These are phyloP conservation scores for Petrocephalus sullivani DNA, from an alignment of 2,797 vertebrate genomes.

Conservation along the genomic window DNA sequence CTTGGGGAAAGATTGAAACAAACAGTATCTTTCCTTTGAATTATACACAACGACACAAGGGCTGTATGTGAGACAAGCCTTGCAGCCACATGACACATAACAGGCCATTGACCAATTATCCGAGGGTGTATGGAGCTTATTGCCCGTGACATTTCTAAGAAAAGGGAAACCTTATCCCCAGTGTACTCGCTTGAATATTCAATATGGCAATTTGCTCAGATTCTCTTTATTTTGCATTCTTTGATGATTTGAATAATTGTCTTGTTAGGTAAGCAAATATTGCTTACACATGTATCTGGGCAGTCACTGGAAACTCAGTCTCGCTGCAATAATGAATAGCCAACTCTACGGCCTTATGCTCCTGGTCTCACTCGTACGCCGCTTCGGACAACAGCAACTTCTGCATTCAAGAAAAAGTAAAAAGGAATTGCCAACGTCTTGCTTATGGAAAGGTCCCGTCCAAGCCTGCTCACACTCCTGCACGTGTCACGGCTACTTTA, in stretches of 20 bases:
- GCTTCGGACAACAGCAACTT: background rate
- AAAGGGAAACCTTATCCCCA: background rate
- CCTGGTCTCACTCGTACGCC: background rate
- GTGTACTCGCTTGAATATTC: background rate
- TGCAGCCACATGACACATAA: conserved; percentile 27
- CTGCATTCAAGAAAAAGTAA: background rate
- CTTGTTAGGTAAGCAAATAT: background rate
- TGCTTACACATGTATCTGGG: background rate
- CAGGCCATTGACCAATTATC: conserved; percentile 9
- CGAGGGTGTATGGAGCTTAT: background rate
- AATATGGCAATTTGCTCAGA: background rate
- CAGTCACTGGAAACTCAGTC: background rate
- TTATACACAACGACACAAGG: background rate
- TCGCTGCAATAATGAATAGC: background rate
- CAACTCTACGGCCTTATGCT: background rate
- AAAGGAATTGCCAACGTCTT: background rate
- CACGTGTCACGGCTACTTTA: background rate
- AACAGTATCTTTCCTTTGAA: background rate
- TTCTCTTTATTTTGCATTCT: background rate
- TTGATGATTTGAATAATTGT: background rate
- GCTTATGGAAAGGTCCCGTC: background rate
- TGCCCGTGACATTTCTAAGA: background rate
- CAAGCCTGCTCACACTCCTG: background rate
- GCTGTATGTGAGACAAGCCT: background rate
- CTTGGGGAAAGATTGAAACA: background rate